Evolutionary conservation across 2,113 vertebrate genomes (phyloP).

Genomic region (Tautogolabrus adspersus): DNA sequence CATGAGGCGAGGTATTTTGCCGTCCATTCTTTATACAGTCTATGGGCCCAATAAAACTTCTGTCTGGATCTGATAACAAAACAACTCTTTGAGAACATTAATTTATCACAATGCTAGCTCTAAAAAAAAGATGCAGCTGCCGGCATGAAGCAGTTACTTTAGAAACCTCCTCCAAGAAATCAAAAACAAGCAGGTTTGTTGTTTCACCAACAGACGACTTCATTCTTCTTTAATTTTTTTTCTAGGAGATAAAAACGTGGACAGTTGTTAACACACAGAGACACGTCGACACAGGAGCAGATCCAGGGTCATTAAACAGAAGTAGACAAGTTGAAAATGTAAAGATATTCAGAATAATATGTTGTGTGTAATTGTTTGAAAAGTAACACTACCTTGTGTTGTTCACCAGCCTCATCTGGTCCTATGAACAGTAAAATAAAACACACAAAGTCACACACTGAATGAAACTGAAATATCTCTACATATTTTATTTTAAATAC

Average conservation of each 20-base stretch:
- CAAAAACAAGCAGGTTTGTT: neutral
- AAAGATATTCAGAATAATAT: neutral
- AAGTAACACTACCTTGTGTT: constrained; percentile 70
- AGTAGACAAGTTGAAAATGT: neutral
- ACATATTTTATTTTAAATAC: neutral
- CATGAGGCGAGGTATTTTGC: too few species aligned
- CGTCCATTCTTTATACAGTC: too few species aligned
- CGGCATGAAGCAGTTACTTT: neutral
- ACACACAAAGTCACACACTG: neutral
- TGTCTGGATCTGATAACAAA: neutral
- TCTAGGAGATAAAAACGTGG: constrained; percentile 57
- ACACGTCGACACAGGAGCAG: neutral
- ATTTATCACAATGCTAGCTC: too few species aligned
- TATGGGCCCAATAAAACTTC: neutral
- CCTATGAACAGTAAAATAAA: constrained; percentile 49
- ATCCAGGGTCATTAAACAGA: neutral
- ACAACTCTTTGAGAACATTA: neutral
- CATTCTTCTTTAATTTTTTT: constrained; percentile 70
- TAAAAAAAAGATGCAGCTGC: neutral
- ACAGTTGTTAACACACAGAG: neutral
- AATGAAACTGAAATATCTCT: neutral
- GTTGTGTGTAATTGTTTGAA: fast-evolving
- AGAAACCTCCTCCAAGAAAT: neutral
- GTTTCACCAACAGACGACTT: neutral
- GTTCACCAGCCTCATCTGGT: constrained; percentile 42